phyloP scores from a whole-genome alignment of 2,888 invertebrate species.

The Agrotis puta region DNA sequence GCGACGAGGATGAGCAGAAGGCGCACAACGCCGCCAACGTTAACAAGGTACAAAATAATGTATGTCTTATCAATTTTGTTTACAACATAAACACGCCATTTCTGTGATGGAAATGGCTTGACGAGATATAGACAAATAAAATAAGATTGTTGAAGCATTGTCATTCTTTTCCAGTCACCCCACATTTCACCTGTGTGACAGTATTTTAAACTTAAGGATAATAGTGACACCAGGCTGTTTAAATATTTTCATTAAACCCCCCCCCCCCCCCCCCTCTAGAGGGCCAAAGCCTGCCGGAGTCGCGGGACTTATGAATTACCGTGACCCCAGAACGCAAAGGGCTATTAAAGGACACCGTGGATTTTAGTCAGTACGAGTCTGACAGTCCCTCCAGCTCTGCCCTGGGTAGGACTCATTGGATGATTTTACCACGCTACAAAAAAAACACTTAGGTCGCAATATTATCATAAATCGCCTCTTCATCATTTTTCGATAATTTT shows the following conservation, averaged over 20 bases:
- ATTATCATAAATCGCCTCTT: not conserved
- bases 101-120: not conserved
- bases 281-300: too few species aligned
- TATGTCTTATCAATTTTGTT: conserved; percentile 11
- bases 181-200: not conserved
- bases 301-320: too few species aligned
- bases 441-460: too few species aligned
- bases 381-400: too few species aligned
- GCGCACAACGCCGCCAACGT: conserved; percentile 82
- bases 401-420: too few species aligned
- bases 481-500: too few species aligned
- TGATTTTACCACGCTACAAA: too few species aligned
- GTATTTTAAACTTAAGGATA: not conserved
- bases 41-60: conserved; percentile 77
- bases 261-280: too few species aligned
- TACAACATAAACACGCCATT: too few species aligned
- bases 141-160: not conserved
- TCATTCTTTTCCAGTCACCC: not conserved
- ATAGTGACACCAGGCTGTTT: not conserved
- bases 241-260: not conserved
- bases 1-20: conserved; percentile 89
- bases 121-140: not conserved
- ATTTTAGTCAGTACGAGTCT: too few species aligned
- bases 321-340: too few species aligned
- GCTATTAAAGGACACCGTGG: too few species aligned